These are phyloP conservation scores for Proales similis DNA, from an alignment of 1,140 invertebrate genomes.

Conservation along the genomic window DNA sequence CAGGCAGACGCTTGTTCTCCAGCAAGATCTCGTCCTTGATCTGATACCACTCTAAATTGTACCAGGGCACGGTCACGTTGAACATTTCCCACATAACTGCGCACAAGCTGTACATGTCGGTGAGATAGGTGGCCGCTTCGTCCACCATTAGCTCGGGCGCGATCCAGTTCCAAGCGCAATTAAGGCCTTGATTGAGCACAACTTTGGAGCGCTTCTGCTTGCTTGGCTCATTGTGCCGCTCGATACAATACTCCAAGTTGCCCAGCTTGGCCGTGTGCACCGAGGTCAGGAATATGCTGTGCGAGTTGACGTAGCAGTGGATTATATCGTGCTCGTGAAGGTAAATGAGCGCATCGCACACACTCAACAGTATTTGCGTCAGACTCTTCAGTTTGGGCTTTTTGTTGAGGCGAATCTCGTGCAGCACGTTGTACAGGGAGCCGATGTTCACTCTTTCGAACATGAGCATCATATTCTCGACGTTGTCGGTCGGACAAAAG, in stretches of 20 bases:
- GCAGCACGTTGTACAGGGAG: slow-evolving; percentile 49
- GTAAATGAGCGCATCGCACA: slow-evolving; percentile 52
- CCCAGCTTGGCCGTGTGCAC: slow-evolving; percentile 50
- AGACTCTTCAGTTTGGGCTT: slow-evolving; percentile 12
- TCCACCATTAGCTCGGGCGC: slow-evolving; percentile 52
- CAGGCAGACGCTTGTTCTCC: slow-evolving; percentile 1
- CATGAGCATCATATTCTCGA: slow-evolving; percentile 49
- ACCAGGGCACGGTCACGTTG: slow-evolving; percentile 40
- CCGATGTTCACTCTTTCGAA: slow-evolving; percentile 51
- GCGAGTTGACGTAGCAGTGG: slow-evolving; percentile 53
- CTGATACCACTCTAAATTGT: not conserved
- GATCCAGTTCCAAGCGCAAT: slow-evolving; percentile 51
- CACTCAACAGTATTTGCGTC: slow-evolving; percentile 45
- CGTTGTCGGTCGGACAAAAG: slow-evolving; percentile 48
- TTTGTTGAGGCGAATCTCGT: slow-evolving; percentile 40
- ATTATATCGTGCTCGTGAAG: slow-evolving; percentile 51
- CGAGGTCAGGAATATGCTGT: slow-evolving; percentile 51
- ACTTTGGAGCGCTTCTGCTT: slow-evolving; percentile 14
- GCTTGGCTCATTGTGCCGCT: slow-evolving; percentile 42
- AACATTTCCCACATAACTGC: slow-evolving; percentile 54
- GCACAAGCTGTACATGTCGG: slow-evolving; percentile 54
- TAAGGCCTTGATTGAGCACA: slow-evolving; percentile 39
- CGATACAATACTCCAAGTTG: slow-evolving; percentile 53
- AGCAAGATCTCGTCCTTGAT: slow-evolving; percentile 31
- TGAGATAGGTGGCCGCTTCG: slow-evolving; percentile 43